phyloP scores from a whole-genome alignment of 2,888 invertebrate genomes.

The Gnatocerus cornutus region DNA sequence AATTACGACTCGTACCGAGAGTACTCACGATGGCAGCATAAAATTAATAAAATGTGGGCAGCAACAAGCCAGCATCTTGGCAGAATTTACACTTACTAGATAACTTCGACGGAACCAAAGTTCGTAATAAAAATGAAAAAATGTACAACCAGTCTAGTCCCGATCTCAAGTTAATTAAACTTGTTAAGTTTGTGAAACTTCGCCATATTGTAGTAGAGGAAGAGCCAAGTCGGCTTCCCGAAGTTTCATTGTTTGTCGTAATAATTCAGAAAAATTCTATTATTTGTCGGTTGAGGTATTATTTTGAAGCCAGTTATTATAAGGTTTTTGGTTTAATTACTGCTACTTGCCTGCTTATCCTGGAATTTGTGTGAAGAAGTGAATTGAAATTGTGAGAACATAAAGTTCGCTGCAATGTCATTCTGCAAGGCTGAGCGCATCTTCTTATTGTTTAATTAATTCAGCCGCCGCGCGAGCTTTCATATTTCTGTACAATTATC shows the following conservation, averaged over 20 bases:
- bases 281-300: too few species aligned
- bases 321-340: too few species aligned
- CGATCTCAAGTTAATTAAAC: conserved; percentile 29
- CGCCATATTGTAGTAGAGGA: conserved; percentile 9
- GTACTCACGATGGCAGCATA: too few species aligned
- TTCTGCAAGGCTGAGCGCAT: not conserved
- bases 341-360: too few species aligned
- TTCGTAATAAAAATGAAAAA: conserved; percentile 14
- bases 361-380: too few species aligned
- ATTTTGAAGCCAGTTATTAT: too few species aligned
- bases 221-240: not conserved
- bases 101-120: not conserved
- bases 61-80: not conserved
- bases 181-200: conserved; percentile 30
- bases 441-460: conserved; percentile 36
- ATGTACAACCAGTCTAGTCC: conserved; percentile 2
- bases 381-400: not conserved
- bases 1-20: too few species aligned
- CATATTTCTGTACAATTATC: conserved; percentile 35
- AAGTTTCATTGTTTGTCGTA: conserved; percentile 18
- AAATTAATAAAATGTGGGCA: not conserved
- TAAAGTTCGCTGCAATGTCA: not conserved
- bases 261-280: conserved; percentile 7
- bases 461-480: conserved; percentile 16
- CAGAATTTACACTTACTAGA: not conserved